Evolutionary conservation across 2,797 vertebrate species (phyloP), one percentile per base, ranked within the genome.

Genomic region (Glyptemys insculpta): DNA sequence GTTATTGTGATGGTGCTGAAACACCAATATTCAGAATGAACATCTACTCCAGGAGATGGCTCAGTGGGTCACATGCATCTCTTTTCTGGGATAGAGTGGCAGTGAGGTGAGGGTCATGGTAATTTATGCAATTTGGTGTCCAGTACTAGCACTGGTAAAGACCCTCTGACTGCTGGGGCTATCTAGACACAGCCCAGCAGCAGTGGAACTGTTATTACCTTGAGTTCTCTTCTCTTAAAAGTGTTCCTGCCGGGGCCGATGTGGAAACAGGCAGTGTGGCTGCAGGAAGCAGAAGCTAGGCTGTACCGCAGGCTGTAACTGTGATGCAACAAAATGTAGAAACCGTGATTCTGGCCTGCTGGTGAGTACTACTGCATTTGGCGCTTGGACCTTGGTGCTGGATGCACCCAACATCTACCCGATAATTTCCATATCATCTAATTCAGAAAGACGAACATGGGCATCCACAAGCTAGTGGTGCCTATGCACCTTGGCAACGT

Each of bases 191-290:
- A 5, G 6, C 3, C 47, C 18, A 0, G 47, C 52, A 72, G 5
- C 7, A 8, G 47, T 3, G 0, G 9, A 76, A 68, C 80, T n/a
- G 12, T 25, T 68, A 14, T 18, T 83, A 14, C 50, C 78, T 53
- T 3, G 19, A 50, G 2, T 59, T 88, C 80, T 90, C 87, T 44
- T 72, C 54, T 86, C 8, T 0, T 78, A 41, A 41, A 83, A 99
- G 99, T 99, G 99, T 90, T 98, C 98, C 2, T 99, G 99, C 97
- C 99, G 99, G 97, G 99, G 99, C 50, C 98, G 98, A 56, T 99
- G 99, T 87, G 88, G 98, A 27, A 99, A 99, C 96, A 98, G 98
- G 83, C 98, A 98, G 83, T 99, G 99, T 79, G 98, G 99, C 76
- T 99, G 99, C 97, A 98, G 99, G 87, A 99, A 97, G 96, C 98